phyloP scores from a whole-genome alignment of 2,888 invertebrate species.

The Crematogaster levior region DNA sequence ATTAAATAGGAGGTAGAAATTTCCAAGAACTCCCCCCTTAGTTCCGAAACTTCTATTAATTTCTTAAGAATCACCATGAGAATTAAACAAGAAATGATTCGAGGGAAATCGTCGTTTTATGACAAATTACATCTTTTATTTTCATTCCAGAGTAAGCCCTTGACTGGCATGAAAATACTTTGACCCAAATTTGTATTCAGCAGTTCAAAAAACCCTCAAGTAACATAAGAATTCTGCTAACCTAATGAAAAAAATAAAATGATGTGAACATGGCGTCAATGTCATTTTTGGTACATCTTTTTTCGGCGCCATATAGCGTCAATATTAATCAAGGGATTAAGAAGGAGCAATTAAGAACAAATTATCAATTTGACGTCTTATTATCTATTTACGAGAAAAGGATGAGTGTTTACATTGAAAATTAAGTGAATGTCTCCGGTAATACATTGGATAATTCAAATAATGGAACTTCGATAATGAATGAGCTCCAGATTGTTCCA shows the following conservation, averaged over 20 bases:
- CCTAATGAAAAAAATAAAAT: too few species aligned
- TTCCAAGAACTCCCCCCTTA: conserved; percentile 4
- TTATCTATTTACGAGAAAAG: background rate
- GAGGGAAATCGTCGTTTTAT: background rate
- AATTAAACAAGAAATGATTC: background rate
- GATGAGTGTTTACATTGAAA: background rate
- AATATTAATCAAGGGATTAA: too few species aligned
- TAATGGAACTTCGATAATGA: conserved; percentile 11
- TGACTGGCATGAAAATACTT: too few species aligned
- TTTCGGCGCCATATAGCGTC: too few species aligned
- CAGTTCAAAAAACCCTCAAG: too few species aligned
- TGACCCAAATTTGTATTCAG: too few species aligned
- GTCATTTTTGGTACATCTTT: too few species aligned
- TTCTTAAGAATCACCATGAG: background rate
- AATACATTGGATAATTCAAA: background rate
- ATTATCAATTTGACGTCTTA: background rate
- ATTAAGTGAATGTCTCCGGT: background rate
- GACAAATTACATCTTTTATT: background rate
- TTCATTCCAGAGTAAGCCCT: background rate
- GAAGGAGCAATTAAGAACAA: conserved; percentile 7
- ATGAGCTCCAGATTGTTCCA: background rate
- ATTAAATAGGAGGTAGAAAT: conserved; percentile 58
- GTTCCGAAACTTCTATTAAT: conserved; percentile 36
- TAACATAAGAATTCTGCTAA: too few species aligned
- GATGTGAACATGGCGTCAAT: too few species aligned